Evolutionary conservation across 2,888 invertebrate species (phyloP), one percentile per base, ranked within the genome.

Genomic region (Smittia sp.): DNA sequence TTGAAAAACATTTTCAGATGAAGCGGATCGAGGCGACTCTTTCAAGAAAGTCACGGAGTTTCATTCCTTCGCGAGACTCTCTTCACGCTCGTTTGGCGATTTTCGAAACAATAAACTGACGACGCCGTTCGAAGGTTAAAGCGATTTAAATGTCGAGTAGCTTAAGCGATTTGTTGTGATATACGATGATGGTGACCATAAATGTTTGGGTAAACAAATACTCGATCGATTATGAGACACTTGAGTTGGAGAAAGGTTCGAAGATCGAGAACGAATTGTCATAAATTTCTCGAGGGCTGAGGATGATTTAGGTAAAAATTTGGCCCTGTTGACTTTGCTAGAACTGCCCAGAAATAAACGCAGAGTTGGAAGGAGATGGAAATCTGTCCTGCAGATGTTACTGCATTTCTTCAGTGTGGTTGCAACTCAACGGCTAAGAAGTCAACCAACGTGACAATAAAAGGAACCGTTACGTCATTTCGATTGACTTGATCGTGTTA

Each of bases 311-410:
- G 58, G 58, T 58, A 58, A 11, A 58, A 46, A 46, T n/a, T 46
- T 46, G 15, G 2, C n/a, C 15, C 2, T 46, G 46, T 46, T 46
- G 46, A 46, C 46, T 46, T 32, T 46, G n/a, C 4, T 6, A 15
- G 11, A 46, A 46, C 11, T 46, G 46, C 46, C 58, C 9, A 20
- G 18, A 58, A 58, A 20, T 4, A 20, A 2, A 18, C 18, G 18
- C 20, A 18, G 22, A 22, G 18, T 7, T 20, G 22, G 9, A 18
- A 22, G 18, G 7, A 58, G 22, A 58, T 20, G 22, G 4, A 58
- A 58, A 58, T 58, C 58, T 58, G 58, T 58, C 22, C 9, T 18
- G 58, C 58, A 58, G 20, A 58, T 58, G 58, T 58, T n/a, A 58
- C 7, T 7, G 22, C 9, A 7, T 18, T n/a, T 58, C 15, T 18